These are phyloP conservation scores for Scomberomorus guttatus DNA, from an alignment of 2,797 vertebrate species.

Conservation along the genomic window DNA sequence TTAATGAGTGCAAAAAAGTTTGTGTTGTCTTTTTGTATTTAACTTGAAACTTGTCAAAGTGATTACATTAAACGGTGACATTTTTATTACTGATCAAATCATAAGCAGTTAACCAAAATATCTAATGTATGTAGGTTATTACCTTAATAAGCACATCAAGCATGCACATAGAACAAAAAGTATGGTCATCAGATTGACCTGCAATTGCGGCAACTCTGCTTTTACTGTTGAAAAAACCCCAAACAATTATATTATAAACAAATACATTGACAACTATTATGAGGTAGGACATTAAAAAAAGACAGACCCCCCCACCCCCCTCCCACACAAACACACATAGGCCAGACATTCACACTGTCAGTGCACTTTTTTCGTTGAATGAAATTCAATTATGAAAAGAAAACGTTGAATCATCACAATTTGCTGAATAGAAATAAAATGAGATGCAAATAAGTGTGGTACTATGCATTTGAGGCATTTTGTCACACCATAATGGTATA, in stretches of 20 bases:
- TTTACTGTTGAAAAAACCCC: neutral
- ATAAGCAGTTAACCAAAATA: slow-evolving; percentile 4
- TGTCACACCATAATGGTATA: slow-evolving; percentile 78
- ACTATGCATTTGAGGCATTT: slow-evolving; percentile 79
- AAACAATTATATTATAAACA: neutral
- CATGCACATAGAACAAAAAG: neutral
- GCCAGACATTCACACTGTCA: slow-evolving; percentile 54
- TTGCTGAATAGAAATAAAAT: slow-evolving; percentile 78
- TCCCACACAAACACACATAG: slow-evolving; percentile 20
- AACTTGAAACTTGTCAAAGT: neutral
- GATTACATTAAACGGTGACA: neutral
- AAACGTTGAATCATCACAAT: slow-evolving; percentile 81
- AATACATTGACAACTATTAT: slow-evolving; percentile 8
- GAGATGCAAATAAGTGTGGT: slow-evolving; percentile 83
- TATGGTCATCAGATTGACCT: neutral
- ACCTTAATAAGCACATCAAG: neutral
- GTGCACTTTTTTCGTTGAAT: slow-evolving; percentile 65
- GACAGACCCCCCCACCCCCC: neutral
- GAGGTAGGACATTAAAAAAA: slow-evolving; percentile 19
- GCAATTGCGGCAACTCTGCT: neutral
- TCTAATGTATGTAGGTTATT: slow-evolving; percentile 5
- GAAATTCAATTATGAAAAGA: slow-evolving; percentile 83
- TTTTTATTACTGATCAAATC: slow-evolving; percentile 4
- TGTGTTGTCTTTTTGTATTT: neutral
- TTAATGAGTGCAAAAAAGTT: neutral